Conservation (phyloP, 2,888 invertebrate genomes). For the Protonemura montana region DNA sequence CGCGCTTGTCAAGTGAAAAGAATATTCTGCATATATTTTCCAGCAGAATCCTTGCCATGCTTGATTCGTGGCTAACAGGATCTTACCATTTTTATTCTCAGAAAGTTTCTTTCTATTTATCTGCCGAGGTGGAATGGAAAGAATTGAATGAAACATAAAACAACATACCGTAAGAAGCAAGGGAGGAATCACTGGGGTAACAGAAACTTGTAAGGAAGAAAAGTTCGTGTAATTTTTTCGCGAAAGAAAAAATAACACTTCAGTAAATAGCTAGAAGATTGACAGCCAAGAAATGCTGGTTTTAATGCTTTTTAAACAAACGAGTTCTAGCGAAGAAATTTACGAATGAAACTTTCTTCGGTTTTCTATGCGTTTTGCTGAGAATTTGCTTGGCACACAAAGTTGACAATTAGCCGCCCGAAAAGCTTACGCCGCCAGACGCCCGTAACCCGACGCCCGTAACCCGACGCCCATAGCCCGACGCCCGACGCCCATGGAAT, state of each 20-base stretch:
- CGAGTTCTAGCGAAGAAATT: slow-evolving; percentile 24
- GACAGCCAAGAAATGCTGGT: slow-evolving; percentile 47
- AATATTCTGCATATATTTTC: slow-evolving; percentile 47
- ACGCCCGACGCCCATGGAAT: neutral
- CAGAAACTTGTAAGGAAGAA: slow-evolving; percentile 46
- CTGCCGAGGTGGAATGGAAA: slow-evolving; percentile 50
- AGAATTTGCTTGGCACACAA: slow-evolving; percentile 4
- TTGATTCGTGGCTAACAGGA: slow-evolving; percentile 48
- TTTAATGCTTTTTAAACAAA: slow-evolving; percentile 46
- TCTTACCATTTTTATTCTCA: slow-evolving; percentile 46
- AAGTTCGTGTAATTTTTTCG: slow-evolving; percentile 50
- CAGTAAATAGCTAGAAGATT: slow-evolving; percentile 51
- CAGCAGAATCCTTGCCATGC: slow-evolving; percentile 41
- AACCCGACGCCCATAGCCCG: no score
- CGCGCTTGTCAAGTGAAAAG: slow-evolving; percentile 35
- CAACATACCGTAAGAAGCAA: slow-evolving; percentile 47
- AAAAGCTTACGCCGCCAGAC: neutral
- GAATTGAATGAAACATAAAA: slow-evolving; percentile 50
- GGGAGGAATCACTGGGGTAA: slow-evolving; percentile 44
- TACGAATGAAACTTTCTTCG: neutral
- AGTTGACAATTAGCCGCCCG: slow-evolving; percentile 23
- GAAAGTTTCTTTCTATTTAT: slow-evolving; percentile 49
- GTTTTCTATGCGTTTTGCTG: neutral
- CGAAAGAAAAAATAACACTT: slow-evolving; percentile 50
- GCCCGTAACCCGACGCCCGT: no score